Conservation (phyloP, 2,888 invertebrate species). For the Chloroclystis v-ata region DNA sequence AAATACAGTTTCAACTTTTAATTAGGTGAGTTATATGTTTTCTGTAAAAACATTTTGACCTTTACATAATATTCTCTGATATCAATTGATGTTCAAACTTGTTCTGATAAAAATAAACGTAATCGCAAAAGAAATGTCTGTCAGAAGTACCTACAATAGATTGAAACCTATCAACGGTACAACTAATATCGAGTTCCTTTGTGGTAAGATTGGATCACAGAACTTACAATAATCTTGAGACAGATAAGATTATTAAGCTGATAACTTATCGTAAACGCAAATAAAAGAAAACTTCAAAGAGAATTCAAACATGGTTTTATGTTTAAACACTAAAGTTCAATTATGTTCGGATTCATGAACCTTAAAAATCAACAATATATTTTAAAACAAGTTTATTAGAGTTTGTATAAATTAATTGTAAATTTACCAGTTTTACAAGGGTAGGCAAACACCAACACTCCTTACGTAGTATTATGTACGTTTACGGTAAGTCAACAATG, state of each 20-base stretch:
- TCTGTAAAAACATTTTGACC: no score
- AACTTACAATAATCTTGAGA: no score
- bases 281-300: conserved; percentile 22
- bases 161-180: background rate
- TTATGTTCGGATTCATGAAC: conserved; percentile 6
- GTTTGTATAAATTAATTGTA: conserved; percentile 7
- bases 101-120: background rate
- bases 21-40: no score
- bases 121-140: background rate
- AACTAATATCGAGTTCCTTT: background rate
- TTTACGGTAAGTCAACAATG: no score
- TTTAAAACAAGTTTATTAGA: conserved; percentile 12
- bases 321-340: conserved; percentile 17
- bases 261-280: background rate
- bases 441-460: no score
- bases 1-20: no score
- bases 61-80: no score
- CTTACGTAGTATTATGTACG: no score
- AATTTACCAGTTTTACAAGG: no score
- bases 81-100: no score
- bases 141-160: background rate
- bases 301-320: conserved; percentile 13
- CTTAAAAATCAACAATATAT: conserved; percentile 18
- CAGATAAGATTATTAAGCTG: background rate
- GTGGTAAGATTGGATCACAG: no score